A percentile compares a stretch with the other conserved stretches of the same genome.
Conservation (phyloP, 1,140 invertebrate genomes). For the Sycobia sp. region DNA sequence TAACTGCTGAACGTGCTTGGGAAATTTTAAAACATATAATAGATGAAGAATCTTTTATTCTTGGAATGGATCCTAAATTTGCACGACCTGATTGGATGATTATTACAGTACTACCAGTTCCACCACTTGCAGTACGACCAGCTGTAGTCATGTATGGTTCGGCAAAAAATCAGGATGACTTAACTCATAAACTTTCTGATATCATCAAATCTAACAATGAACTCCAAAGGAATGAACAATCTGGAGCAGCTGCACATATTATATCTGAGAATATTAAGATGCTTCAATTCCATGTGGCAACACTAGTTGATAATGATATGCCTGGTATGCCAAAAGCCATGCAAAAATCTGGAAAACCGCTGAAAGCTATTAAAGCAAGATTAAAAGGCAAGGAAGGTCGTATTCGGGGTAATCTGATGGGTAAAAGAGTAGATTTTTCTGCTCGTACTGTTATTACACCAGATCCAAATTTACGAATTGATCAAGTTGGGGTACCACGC, state of each 20-base stretch:
- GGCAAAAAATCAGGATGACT: constrained; percentile 97
- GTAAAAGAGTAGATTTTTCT: constrained; percentile 99
- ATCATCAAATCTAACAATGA: constrained; percentile 99
- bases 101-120: constrained; percentile 94
- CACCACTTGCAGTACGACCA: constrained; percentile 90
- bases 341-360: constrained; percentile 97
- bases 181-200: constrained; percentile 98
- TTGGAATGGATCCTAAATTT: constrained; percentile 96
- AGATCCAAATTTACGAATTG: constrained; percentile 97
- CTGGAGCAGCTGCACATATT: constrained; percentile 95
- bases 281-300: constrained; percentile 98
- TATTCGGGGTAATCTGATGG: constrained; percentile 99
- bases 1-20: constrained; percentile 94
- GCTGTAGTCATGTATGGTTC: constrained; percentile 99
- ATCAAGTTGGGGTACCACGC: constrained; percentile 97
- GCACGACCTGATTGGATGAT: constrained; percentile 99
- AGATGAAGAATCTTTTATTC: constrained; percentile 94
- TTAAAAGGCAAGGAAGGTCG: constrained; percentile 96
- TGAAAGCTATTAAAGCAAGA: constrained; percentile 95
- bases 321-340: constrained; percentile 96
- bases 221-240: constrained; percentile 90
- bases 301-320: constrained; percentile 98
- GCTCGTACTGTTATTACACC: constrained; percentile 99
- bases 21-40: constrained; percentile 97
- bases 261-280: constrained; percentile 97